Base-by-base conservation (phyloP, 2,888 invertebrate genomes). In the Theretra japonica region DNA sequence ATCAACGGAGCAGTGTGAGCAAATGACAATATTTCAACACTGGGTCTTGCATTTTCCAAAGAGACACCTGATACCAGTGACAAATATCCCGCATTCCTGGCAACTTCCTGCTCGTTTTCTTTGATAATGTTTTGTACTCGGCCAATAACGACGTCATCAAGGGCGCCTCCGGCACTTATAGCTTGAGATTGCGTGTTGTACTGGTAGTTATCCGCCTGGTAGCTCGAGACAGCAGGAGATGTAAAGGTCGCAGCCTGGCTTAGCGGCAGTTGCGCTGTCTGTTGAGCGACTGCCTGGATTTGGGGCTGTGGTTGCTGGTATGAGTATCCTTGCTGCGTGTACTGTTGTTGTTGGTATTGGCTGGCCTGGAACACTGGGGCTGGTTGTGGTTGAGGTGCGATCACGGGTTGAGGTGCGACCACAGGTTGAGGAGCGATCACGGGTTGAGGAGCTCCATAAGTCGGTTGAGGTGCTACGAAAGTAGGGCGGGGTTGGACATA, bases 21-120 rank as follows among this genome's bases (percentile, higher is more conserved):
- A 73, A 94, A 94, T 0, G 94, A 93, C 6, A 90, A 84, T 70
- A 94, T 77, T 80, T 94, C 94, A n/a, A 93, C 80, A 74, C 94
- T 94, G 0, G 94, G 94, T 73, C 84, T 87, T 2, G 89, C 93
- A 71, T 87, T 89, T 75, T 88, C 93, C 7, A 94, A 80, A 19
- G 92, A 88, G 25, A 94, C 90, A 30, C 94, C 93, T 4, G 94
- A 92, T 19, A 94, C 91, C 25, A 93, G 76, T 0, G 94, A 94
- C 33, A 82, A 78, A 73, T 92, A 93, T 50, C 94, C 94, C 23
- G 90, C 86, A 50, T 89, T 85, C 70, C 84, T 89, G 0, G 94
- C 94, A n/a, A 88, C 84, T 7, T 83, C 86, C 72, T 93, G 94
- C 75, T 94, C 94, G 75, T 85, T 87, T 2, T 93, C 91, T 73